phyloP scores from a whole-genome alignment of 1,140 invertebrate species.

The Aphelinus certus region DNA sequence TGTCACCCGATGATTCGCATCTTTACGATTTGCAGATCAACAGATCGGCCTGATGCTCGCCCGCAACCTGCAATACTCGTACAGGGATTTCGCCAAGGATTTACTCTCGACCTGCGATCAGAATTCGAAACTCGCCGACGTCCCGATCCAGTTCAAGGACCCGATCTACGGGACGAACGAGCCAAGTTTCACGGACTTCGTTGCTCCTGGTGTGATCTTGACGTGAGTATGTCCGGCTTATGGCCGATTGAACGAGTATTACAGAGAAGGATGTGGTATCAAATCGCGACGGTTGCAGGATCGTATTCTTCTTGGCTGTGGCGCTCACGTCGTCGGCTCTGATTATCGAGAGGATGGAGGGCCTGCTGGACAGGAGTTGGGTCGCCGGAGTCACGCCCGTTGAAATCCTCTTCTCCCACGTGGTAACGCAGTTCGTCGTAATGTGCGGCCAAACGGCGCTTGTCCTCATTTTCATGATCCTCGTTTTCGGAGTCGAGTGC shows the following conservation, averaged over 20 bases:
- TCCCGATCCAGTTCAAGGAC: constrained; percentile 82
- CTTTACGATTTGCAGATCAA: constrained; percentile 72
- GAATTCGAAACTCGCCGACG: constrained; percentile 82
- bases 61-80: constrained; percentile 81
- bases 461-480: constrained; percentile 89
- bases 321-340: constrained; percentile 92
- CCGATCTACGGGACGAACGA: constrained; percentile 88
- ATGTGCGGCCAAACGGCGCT: constrained; percentile 91
- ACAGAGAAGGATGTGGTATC: too few relatives aligned
- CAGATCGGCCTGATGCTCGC: constrained; percentile 88
- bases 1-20: too few relatives aligned
- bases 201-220: constrained; percentile 92
- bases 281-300: constrained; percentile 69
- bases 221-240: constrained; percentile 72
- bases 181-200: constrained; percentile 94
- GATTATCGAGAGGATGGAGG: constrained; percentile 89
- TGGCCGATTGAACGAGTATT: too few relatives aligned
- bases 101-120: constrained; percentile 76
- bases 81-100: constrained; percentile 79
- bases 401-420: constrained; percentile 91
- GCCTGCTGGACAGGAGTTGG: constrained; percentile 88
- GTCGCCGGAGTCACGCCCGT: constrained; percentile 87
- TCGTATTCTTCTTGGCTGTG: constrained; percentile 93
- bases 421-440: constrained; percentile 91
- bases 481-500: constrained; percentile 87